Evolutionary conservation across 2,888 invertebrate genomes (phyloP).

Genomic region (Eupithecia abbreviata): DNA sequence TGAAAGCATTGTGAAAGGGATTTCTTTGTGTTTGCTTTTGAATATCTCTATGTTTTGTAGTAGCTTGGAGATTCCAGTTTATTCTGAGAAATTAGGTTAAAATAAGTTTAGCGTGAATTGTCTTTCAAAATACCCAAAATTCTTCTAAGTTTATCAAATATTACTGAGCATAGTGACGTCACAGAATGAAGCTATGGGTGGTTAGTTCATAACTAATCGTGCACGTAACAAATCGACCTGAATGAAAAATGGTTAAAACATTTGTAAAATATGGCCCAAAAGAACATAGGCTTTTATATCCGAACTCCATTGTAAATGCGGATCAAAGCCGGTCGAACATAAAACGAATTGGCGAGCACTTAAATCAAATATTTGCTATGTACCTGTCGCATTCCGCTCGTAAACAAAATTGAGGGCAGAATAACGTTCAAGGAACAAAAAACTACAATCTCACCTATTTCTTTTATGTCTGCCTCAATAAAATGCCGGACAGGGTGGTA

Average conservation of each 20-base stretch:
- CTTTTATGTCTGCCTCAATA: slow-evolving; percentile 40
- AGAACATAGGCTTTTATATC: background rate
- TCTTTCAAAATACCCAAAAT: too few species aligned
- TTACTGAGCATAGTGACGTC: too few species aligned
- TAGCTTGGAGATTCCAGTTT: background rate
- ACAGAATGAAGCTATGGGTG: too few species aligned
- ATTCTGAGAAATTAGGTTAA: background rate
- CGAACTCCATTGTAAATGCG: background rate
- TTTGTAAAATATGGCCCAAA: background rate
- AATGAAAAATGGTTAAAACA: background rate
- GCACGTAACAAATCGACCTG: background rate
- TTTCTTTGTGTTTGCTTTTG: slow-evolving; percentile 31
- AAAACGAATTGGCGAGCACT: slow-evolving; percentile 27
- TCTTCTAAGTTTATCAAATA: too few species aligned
- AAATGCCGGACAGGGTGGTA: slow-evolving; percentile 24
- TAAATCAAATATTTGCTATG: slow-evolving; percentile 37
- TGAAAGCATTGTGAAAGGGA: slow-evolving; percentile 30
- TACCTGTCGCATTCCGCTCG: slow-evolving; percentile 34
- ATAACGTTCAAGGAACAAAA: slow-evolving; percentile 40
- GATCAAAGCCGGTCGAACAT: background rate
- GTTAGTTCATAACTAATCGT: too few species aligned
- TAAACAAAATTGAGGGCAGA: slow-evolving; percentile 39
- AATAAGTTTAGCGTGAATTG: background rate
- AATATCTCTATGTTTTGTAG: background rate
- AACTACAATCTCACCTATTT: slow-evolving; percentile 39